Conservation (phyloP, 2,888 invertebrate genomes). For the Mechanitis mazaeus region DNA sequence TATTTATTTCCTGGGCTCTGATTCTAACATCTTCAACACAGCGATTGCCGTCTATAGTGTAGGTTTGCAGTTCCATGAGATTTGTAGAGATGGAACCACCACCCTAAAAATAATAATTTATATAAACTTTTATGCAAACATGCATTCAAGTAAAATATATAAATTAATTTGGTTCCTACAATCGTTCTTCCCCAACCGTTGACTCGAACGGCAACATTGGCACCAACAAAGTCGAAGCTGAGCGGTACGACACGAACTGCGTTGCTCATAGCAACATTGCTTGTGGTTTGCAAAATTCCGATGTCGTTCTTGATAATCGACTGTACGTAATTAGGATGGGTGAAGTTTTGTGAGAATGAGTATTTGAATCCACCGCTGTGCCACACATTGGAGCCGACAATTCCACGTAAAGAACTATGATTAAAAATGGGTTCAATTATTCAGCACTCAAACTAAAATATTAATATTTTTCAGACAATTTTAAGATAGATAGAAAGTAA, state of each 20-base stretch:
- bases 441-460: not conserved
- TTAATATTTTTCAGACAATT: not conserved
- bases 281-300: conserved; percentile 32
- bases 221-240: conserved; percentile 29
- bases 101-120: conserved; percentile 29
- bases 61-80: conserved; percentile 31
- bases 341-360: too few species aligned
- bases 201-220: conserved; percentile 31
- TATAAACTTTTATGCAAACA: too few species aligned
- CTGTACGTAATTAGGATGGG: not conserved
- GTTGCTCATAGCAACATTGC: conserved; percentile 23
- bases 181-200: conserved; percentile 39
- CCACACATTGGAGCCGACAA: too few species aligned
- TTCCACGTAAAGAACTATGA: too few species aligned
- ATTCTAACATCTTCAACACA: conserved; percentile 33
- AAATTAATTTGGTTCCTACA: not conserved
- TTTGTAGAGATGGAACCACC: conserved; percentile 40
- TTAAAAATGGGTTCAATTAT: too few species aligned
- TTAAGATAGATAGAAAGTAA: not conserved
- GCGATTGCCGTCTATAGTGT: conserved; percentile 32
- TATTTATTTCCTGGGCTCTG: conserved; percentile 31
- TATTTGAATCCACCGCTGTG: too few species aligned
- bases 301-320: conserved; percentile 40
- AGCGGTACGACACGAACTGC: conserved; percentile 24
- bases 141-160: too few species aligned